Conservation (phyloP, 2,888 invertebrate species). For the Drosophila quinaria region DNA sequence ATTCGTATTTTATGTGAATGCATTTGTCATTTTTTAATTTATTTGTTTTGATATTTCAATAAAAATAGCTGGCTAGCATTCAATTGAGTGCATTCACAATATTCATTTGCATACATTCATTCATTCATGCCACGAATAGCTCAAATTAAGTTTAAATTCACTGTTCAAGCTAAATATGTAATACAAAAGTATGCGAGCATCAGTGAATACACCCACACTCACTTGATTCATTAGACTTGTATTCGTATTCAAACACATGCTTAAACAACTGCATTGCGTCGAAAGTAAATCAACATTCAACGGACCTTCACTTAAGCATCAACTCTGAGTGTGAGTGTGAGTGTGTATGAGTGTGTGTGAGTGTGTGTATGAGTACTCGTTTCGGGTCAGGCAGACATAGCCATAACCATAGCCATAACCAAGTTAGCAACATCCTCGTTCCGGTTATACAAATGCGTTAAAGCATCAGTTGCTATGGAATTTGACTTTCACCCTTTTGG, state of each 20-base stretch:
- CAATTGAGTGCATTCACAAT: background rate
- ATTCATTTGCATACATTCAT: background rate
- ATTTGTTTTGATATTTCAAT: too few relatives aligned
- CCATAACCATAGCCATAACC: constrained; percentile 79
- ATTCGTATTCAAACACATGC: constrained; percentile 21
- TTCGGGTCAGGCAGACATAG: constrained; percentile 50
- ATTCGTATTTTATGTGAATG: background rate
- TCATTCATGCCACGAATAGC: too few relatives aligned
- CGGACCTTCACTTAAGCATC: constrained; percentile 38
- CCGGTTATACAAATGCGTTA: constrained; percentile 77
- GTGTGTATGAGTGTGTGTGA: constrained; percentile 2
- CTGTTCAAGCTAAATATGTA: background rate
- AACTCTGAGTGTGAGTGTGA: constrained; percentile 11
- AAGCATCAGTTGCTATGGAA: constrained; percentile 65
- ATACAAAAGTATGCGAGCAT: background rate
- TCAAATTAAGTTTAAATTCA: too few relatives aligned
- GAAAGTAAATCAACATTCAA: constrained; percentile 48
- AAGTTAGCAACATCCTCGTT: constrained; percentile 74
- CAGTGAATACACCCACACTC: constrained; percentile 15
- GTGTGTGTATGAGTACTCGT: constrained; percentile 12
- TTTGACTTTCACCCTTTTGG: constrained; percentile 64
- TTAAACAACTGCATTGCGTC: constrained; percentile 30
- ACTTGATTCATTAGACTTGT: constrained; percentile 16
- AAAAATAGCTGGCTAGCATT: background rate
- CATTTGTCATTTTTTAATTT: background rate